Base-by-base conservation (phyloP, 2,888 invertebrate genomes). In the Mantis religiosa region DNA sequence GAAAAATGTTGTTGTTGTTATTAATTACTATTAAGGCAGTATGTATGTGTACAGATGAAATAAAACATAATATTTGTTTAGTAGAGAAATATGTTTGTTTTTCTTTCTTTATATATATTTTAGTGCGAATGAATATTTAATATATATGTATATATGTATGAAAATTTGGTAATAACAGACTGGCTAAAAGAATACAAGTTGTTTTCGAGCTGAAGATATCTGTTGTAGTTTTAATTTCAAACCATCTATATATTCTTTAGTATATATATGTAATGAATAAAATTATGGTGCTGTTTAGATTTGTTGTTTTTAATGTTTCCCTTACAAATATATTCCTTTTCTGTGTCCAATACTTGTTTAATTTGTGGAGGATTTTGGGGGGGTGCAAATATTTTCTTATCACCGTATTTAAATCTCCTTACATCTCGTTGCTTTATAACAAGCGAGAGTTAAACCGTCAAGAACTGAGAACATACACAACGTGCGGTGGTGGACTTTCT, bases 241-340 rank as follows among this genome's bases (percentile, higher is more conserved):
- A 87, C 82, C 82, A 81, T 41, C 83, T 88, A 84, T 88, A 84
- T 81, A 85, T 85, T 87, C 87, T 83, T 85, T 88, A 87, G 87
- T 82, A 87, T 87, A 82, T 71, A 30, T 28, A 87, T 82, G 87
- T 87, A 81, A 34, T 85, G 85, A 89, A 89, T 89, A 89, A 89
- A 71, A 89, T 88, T 84, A 88, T 87, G 89, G 89, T 89, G 89
- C 89, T 89, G 89, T 89, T 89, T 87, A 88, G 41, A 81, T 82
- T 8, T 71, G 25, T 34, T 25, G 25, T 88, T 85, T 41, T 88
- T 34, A 34, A 15, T 8, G 28, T 27, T 25, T 47, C 9, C 34
- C 9, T 28, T 41, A 34, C 41, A 41, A 41, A 41, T 12, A 41
- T 0, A 12, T 1, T 41, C 12, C 41, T 12, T 12, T 41, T 7